A percentile compares a stretch with the other conserved stretches of the same genome.
These are phyloP conservation scores for Poecilia wingei DNA, from an alignment of 2,797 vertebrate species.

Conservation along the genomic window DNA sequence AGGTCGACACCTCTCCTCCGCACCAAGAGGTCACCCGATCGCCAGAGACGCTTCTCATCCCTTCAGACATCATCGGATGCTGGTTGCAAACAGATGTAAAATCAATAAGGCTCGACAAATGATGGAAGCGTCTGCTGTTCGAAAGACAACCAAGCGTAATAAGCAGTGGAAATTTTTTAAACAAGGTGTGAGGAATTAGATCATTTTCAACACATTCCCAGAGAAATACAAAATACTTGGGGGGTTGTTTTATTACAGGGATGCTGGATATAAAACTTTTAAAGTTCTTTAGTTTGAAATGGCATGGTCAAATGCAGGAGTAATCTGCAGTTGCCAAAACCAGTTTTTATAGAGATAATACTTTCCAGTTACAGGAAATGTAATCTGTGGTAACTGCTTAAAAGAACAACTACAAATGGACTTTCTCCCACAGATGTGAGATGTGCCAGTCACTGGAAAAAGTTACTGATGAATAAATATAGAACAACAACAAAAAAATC, in stretches of 20 bases:
- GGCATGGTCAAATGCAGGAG: not conserved
- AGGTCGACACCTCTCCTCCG: constrained; percentile 51
- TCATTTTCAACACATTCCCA: not conserved
- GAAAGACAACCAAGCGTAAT: constrained; percentile 9
- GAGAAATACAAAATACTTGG: not conserved
- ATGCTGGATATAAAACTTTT: not conserved
- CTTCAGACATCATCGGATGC: constrained; percentile 33
- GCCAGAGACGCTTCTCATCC: constrained; percentile 37
- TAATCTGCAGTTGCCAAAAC: too few species aligned
- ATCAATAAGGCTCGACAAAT: constrained; percentile 54
- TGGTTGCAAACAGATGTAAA: constrained; percentile 8
- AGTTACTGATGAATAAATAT: not conserved
- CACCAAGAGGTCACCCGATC: constrained; percentile 48
- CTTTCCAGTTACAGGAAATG: not conserved
- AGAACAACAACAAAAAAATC: not conserved
- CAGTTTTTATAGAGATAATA: not conserved
- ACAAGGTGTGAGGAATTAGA: not conserved
- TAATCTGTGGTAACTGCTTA: not conserved
- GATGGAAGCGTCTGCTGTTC: constrained; percentile 17
- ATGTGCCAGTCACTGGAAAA: too few species aligned
- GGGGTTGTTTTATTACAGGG: not conserved
- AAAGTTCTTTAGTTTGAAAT: not conserved
- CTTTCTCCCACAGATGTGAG: not conserved
- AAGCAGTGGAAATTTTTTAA: constrained; percentile 14
- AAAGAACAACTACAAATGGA: not conserved